Percentiles rank a stretch among this genome's conserved stretches.
These are phyloP conservation scores for Cebidichthys violaceus DNA, from an alignment of 2,113 vertebrate genomes.

Conservation along the genomic window DNA sequence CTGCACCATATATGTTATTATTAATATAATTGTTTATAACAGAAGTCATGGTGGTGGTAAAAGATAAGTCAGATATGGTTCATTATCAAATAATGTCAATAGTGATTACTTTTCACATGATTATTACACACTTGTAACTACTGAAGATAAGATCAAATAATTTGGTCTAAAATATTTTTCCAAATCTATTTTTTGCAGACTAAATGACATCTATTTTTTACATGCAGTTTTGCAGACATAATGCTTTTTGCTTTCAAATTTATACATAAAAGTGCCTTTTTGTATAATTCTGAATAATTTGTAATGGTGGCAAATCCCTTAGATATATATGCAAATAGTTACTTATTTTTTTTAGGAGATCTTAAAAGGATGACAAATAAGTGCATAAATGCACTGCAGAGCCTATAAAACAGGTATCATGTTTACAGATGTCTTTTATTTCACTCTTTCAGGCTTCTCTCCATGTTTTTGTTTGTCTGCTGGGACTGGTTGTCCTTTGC, in stretches of 20 bases:
- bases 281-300: neutral
- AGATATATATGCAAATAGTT: neutral
- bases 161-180: neutral
- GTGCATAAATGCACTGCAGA: neutral
- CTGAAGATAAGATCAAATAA: neutral
- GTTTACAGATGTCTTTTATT: neutral
- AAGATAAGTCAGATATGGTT: neutral
- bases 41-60: neutral
- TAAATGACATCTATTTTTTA: neutral
- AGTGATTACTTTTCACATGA: neutral
- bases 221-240: neutral
- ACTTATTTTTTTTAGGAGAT: neutral
- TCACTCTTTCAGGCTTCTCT: constrained; percentile 47
- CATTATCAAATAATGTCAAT: neutral
- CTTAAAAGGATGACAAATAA: neutral
- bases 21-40: neutral
- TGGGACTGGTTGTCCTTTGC: constrained; percentile 59
- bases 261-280: neutral
- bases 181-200: neutral
- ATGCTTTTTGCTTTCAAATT: neutral
- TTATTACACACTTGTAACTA: neutral
- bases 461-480: constrained; percentile 47
- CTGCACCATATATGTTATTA: neutral
- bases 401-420: neutral
- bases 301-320: neutral